A percentile compares a stretch with the other conserved stretches of the same genome.
Conservation (phyloP, 2,888 invertebrate species). For the Matsumyia berberina region DNA sequence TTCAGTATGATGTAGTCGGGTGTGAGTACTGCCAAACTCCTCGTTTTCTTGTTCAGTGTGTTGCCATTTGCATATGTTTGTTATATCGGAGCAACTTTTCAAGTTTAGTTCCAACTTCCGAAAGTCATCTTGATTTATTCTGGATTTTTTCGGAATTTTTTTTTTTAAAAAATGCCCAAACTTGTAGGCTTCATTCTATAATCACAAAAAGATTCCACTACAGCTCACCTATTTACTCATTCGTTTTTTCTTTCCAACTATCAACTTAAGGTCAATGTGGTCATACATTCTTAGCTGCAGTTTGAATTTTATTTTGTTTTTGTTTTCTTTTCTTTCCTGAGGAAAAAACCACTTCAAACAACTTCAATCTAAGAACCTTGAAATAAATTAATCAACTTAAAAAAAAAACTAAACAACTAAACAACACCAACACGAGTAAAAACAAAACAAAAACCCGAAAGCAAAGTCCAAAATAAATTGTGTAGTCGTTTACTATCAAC, state of each 20-base stretch:
- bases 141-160: no score
- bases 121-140: no score
- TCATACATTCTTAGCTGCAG: constrained; percentile 11
- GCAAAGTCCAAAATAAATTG: constrained; percentile 51
- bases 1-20: no score
- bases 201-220: background rate
- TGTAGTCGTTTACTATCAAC: constrained; percentile 22
- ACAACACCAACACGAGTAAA: constrained; percentile 19
- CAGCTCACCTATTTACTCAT: background rate
- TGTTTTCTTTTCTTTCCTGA: constrained; percentile 2
- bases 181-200: background rate
- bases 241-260: constrained; percentile 5
- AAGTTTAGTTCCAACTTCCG: no score
- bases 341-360: constrained; percentile 16
- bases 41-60: no score
- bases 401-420: constrained; percentile 6
- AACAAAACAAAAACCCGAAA: constrained; percentile 26
- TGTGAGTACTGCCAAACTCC: no score
- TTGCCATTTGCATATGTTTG: no score
- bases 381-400: constrained; percentile 53
- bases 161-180: no score
- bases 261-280: constrained; percentile 42
- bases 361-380: constrained; percentile 57
- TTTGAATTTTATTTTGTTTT: constrained; percentile 12
- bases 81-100: no score